Evolutionary conservation across 2,113 vertebrate genomes (phyloP).

Genomic region (Caretta caretta): DNA sequence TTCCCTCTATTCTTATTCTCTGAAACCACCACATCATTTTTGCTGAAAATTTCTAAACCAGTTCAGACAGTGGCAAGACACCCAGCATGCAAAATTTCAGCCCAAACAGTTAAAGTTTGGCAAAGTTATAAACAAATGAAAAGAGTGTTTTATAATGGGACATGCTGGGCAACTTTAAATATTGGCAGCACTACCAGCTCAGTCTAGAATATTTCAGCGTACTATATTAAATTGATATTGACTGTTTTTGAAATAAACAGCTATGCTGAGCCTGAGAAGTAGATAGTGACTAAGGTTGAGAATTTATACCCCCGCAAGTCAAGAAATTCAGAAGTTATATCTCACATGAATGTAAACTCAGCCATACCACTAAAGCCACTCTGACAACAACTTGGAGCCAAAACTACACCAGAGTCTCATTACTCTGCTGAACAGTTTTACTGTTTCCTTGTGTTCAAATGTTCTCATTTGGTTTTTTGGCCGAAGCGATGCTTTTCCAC

Average conservation of each 20-base stretch:
- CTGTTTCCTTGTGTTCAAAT: background rate
- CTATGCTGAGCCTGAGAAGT: background rate
- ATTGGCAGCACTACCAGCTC: background rate
- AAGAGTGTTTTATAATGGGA: background rate
- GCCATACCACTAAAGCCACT: background rate
- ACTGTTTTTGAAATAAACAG: background rate
- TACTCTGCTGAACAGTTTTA: background rate
- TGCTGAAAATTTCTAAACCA: background rate
- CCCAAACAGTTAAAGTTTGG: background rate
- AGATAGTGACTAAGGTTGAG: background rate
- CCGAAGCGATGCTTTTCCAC: background rate
- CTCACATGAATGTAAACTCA: background rate
- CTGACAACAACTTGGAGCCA: accelerated
- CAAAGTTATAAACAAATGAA: background rate
- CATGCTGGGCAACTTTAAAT: background rate
- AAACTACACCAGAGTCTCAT: background rate
- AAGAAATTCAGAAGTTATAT: background rate
- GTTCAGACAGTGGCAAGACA: background rate
- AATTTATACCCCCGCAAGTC: background rate
- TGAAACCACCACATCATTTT: background rate
- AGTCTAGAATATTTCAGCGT: background rate
- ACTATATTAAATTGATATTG: background rate
- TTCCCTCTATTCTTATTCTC: background rate
- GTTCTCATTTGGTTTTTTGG: background rate
- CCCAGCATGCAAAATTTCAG: background rate